These are phyloP conservation scores for Globodera rostochiensis DNA, from an alignment of 1,140 invertebrate species.

Conservation along the genomic window DNA sequence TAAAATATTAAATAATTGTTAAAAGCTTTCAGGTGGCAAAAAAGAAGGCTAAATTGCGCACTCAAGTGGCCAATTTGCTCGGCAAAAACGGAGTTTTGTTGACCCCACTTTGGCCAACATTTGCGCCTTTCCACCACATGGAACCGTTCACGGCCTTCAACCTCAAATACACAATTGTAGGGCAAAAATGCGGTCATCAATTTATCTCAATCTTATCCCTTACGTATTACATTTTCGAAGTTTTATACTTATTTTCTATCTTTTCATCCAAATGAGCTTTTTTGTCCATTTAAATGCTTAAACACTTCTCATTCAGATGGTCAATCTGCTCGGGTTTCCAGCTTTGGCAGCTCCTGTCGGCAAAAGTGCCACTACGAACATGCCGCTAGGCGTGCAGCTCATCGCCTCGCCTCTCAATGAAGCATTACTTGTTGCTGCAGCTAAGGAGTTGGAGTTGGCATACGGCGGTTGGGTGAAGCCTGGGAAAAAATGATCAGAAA, in stretches of 20 bases:
- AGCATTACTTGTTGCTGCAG: constrained; percentile 53
- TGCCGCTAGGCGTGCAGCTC: constrained; percentile 85
- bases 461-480: constrained; percentile 60
- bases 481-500: neutral
- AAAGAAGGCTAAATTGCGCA: constrained; percentile 55
- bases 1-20: too few species aligned
- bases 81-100: constrained; percentile 66
- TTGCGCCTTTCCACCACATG: constrained; percentile 67
- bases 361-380: constrained; percentile 67
- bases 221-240: neutral
- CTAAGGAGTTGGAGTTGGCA: constrained; percentile 56
- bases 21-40: neutral
- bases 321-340: constrained; percentile 38
- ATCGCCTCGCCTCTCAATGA: constrained; percentile 51
- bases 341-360: constrained; percentile 73
- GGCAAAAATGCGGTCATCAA: neutral
- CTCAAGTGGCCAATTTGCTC: constrained; percentile 70
- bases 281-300: neutral
- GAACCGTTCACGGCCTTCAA: constrained; percentile 66
- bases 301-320: constrained; percentile 1
- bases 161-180: constrained; percentile 54
- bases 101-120: constrained; percentile 66
- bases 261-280: neutral
- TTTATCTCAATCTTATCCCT: neutral
- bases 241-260: neutral